A percentile compares a stretch with the other conserved stretches of the same genome.
These are phyloP conservation scores for Mormyrops boulengeri DNA, from an alignment of 2,797 vertebrate species.

Conservation along the genomic window DNA sequence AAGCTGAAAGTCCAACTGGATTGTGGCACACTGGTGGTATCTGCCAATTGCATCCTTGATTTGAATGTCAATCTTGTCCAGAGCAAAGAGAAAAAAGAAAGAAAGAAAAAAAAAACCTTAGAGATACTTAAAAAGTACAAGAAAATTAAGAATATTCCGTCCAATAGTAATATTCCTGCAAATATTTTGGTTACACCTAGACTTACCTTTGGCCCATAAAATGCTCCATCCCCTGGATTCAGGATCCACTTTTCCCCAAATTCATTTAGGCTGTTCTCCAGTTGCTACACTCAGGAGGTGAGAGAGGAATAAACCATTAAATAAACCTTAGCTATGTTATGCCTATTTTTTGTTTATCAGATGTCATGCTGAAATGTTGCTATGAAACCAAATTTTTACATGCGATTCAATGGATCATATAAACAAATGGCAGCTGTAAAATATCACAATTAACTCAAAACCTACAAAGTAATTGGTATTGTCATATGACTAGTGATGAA, in stretches of 20 bases:
- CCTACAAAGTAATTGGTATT: background rate
- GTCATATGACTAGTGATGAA: background rate
- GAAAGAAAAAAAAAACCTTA: too few relatives aligned
- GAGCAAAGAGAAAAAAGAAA: slow-evolving; percentile 19
- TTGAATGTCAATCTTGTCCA: slow-evolving; percentile 85
- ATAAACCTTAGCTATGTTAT: background rate
- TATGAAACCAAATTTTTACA: background rate
- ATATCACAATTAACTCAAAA: background rate
- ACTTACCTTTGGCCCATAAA: slow-evolving; percentile 95
- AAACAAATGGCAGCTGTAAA: background rate
- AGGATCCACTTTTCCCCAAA: slow-evolving; percentile 94
- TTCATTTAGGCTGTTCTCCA: slow-evolving; percentile 90
- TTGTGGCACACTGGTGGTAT: slow-evolving; percentile 96
- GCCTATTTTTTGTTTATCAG: background rate
- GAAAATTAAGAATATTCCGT: background rate
- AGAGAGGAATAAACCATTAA: background rate
- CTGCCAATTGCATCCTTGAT: slow-evolving; percentile 97
- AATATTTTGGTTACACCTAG: background rate
- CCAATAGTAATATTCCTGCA: background rate
- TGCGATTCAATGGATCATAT: background rate
- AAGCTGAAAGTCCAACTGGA: slow-evolving; percentile 94
- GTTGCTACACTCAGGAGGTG: slow-evolving; percentile 71
- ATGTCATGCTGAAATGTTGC: background rate
- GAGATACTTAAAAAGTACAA: slow-evolving; percentile 6
- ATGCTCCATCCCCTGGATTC: slow-evolving; percentile 94